These are phyloP conservation scores for Bovichtus variegatus DNA, from an alignment of 2,797 vertebrate genomes.

Conservation along the genomic window DNA sequence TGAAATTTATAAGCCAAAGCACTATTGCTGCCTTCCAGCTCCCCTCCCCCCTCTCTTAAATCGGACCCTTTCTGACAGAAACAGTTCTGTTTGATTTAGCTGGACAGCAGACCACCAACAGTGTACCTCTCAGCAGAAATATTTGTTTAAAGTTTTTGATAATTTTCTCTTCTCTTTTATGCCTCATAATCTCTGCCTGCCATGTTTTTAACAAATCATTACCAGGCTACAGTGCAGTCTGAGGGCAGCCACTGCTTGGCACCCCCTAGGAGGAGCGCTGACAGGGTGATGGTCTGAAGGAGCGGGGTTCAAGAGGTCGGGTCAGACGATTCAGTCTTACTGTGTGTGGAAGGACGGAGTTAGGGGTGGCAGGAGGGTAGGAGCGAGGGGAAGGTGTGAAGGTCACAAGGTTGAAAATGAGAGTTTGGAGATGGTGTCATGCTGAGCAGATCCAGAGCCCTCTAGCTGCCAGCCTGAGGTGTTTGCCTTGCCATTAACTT, in stretches of 20 bases:
- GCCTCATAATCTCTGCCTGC: conserved; percentile 52
- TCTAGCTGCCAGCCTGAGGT: conserved; percentile 77
- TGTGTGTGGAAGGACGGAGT: conserved; percentile 49
- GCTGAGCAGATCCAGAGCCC: conserved; percentile 81
- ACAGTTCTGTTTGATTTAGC: conserved; percentile 76
- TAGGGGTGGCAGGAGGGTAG: conserved; percentile 22
- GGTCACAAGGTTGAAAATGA: conserved; percentile 80
- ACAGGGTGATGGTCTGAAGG: conserved; percentile 74
- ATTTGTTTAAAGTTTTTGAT: conserved; percentile 80
- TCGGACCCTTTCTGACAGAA: conserved; percentile 76
- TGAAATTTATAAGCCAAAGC: conserved; percentile 69
- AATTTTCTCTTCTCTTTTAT: conserved; percentile 66
- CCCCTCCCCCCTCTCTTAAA: conserved; percentile 45
- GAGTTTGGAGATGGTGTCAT: conserved; percentile 81
- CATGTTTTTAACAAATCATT: conserved; percentile 85
- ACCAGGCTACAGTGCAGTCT: conserved; percentile 66
- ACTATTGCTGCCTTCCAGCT: conserved; percentile 44
- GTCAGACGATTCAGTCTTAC: conserved; percentile 71
- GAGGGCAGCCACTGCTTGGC: conserved; percentile 57
- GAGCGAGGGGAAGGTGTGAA: conserved; percentile 65
- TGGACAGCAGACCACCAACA: conserved; percentile 83
- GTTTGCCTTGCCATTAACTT: conserved; percentile 84
- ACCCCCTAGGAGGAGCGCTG: conserved; percentile 73
- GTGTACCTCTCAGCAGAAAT: conserved; percentile 73
- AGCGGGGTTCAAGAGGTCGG: conserved; percentile 78